phyloP scores from a whole-genome alignment of 2,888 invertebrate species.

The Troides oblongomaculatus region DNA sequence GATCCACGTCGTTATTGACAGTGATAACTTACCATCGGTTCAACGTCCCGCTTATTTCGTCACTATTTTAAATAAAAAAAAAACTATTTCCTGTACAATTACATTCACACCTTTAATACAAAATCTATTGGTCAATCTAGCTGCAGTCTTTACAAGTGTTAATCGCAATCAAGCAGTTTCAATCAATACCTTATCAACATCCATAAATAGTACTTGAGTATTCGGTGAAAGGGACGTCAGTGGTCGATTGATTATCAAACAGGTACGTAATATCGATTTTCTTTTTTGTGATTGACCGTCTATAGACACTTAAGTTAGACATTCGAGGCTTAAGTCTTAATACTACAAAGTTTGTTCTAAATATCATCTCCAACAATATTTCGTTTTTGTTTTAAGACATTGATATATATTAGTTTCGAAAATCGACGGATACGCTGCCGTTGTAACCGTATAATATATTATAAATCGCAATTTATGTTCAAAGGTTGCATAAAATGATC shows the following conservation, averaged over 20 bases:
- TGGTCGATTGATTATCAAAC: slow-evolving; percentile 22
- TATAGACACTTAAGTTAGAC: background rate
- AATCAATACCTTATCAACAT: slow-evolving; percentile 30
- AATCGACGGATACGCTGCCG: too few species aligned
- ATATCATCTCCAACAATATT: too few species aligned
- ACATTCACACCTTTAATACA: background rate
- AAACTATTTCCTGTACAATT: background rate
- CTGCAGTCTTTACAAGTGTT: slow-evolving; percentile 12
- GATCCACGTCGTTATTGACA: too few species aligned
- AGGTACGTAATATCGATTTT: slow-evolving; percentile 16
- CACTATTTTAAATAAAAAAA: background rate
- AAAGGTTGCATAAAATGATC: too few species aligned
- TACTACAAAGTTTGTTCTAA: background rate
- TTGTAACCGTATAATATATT: too few species aligned
- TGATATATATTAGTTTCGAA: background rate
- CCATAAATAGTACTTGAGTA: slow-evolving; percentile 19
- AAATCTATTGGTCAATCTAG: slow-evolving; percentile 4
- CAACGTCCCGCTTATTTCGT: too few species aligned
- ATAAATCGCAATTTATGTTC: too few species aligned
- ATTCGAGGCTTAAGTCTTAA: background rate
- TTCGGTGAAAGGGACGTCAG: slow-evolving; percentile 21
- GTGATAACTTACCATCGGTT: too few species aligned
- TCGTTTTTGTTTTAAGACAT: background rate
- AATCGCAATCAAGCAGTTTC: slow-evolving; percentile 12
- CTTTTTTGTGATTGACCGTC: slow-evolving; percentile 7